These are phyloP conservation scores for Masnerella sp. DNA, from an alignment of 2,888 invertebrate genomes.

Conservation along the genomic window DNA sequence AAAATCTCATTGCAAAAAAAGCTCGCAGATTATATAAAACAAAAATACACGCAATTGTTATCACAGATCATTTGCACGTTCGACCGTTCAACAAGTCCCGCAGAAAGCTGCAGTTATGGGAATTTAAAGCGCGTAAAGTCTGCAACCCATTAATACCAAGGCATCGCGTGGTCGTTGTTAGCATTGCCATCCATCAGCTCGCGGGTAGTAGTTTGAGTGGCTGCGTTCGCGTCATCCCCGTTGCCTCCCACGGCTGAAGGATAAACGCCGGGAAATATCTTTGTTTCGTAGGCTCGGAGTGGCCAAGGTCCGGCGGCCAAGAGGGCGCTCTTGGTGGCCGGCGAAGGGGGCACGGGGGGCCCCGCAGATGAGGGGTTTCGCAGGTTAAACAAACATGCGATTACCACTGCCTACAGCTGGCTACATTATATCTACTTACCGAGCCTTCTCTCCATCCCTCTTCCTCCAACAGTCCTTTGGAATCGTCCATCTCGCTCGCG, in stretches of 20 bases:
- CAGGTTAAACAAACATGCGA: constrained; percentile 78
- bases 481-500: constrained; percentile 48
- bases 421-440: constrained; percentile 76
- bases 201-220: constrained; percentile 61
- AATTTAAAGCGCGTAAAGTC: constrained; percentile 75
- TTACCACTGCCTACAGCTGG: constrained; percentile 78
- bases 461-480: constrained; percentile 37
- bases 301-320: constrained; percentile 68
- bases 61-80: too few species aligned
- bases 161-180: constrained; percentile 61
- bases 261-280: constrained; percentile 50
- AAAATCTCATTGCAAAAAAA: too few species aligned
- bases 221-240: constrained; percentile 49
- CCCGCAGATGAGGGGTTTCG: constrained; percentile 76
- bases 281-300: constrained; percentile 70
- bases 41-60: too few species aligned
- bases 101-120: constrained; percentile 67
- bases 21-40: too few species aligned
- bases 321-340: constrained; percentile 53
- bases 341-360: constrained; percentile 65
- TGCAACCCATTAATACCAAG: constrained; percentile 72
- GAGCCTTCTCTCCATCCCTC: constrained; percentile 62
- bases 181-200: constrained; percentile 73
- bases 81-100: too few species aligned
- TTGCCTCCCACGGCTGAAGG: constrained; percentile 45